Evolutionary conservation across 2,113 vertebrate genomes (phyloP).

Genomic region (Narcine bancroftii): DNA sequence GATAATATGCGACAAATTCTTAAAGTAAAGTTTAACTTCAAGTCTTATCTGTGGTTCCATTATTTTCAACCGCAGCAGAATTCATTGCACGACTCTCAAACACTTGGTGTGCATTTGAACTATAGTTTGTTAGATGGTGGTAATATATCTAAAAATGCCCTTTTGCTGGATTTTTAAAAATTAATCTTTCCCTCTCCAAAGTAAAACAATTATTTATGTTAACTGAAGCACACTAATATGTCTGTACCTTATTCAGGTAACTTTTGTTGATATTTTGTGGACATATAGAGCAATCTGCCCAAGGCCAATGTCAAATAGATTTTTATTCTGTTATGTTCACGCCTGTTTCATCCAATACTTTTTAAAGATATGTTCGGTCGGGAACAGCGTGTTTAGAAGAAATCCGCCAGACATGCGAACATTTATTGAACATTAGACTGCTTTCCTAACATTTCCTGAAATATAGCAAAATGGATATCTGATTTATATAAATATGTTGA

Average conservation of each 20-base stretch:
- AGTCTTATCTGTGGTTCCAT: neutral
- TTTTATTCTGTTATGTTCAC: neutral
- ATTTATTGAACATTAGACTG: no score
- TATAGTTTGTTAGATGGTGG: neutral
- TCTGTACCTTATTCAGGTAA: neutral
- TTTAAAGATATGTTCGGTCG: neutral
- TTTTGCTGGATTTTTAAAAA: neutral
- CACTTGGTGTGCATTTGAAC: neutral
- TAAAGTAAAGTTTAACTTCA: constrained; percentile 29
- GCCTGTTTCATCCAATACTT: neutral
- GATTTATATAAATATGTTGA: neutral
- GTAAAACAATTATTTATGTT: neutral
- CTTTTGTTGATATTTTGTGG: neutral
- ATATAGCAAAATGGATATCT: neutral
- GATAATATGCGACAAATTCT: constrained; percentile 18
- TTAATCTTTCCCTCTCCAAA: neutral
- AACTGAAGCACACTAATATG: neutral
- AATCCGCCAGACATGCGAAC: neutral
- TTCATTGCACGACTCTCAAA: neutral
- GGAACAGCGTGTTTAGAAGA: no score
- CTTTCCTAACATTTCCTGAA: neutral
- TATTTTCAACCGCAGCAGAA: neutral
- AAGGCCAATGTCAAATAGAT: neutral
- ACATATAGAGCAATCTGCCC: neutral
- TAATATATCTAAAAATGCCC: neutral